Conservation (phyloP, 92 coral and sea anemone genomes). For the Phymanthus crucifer region DNA sequence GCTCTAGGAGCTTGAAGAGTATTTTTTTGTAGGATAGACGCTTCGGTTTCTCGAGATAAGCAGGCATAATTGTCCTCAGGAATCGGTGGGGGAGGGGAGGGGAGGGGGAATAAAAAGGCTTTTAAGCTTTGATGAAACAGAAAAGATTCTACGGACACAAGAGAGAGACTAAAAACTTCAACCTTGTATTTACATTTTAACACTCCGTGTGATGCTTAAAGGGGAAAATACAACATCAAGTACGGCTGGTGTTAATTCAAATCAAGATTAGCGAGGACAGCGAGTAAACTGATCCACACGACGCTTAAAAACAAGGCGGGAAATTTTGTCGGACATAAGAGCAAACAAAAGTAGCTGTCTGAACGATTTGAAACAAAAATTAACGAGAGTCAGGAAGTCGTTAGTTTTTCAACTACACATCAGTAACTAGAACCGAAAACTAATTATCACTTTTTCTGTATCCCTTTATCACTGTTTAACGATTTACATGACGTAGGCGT, state of each 20-base stretch:
- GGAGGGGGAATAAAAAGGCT: no score
- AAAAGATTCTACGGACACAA: no score
- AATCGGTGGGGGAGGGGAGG: no score
- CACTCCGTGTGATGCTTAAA: no score
- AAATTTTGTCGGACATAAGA: background rate
- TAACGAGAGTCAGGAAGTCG: constrained; percentile 5
- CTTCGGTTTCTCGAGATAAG: no score
- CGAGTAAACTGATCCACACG: no score
- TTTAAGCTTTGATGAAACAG: background rate
- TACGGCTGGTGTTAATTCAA: no score
- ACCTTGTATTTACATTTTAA: background rate
- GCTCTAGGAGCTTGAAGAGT: background rate
- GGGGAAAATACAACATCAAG: no score
- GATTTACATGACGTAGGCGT: background rate
- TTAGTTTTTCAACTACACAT: background rate
- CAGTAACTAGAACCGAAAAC: background rate
- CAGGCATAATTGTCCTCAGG: no score
- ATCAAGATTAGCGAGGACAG: no score
- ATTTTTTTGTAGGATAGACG: background rate
- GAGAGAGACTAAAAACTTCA: no score
- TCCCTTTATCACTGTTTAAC: background rate
- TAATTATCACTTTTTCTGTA: background rate
- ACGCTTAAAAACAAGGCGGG: background rate
- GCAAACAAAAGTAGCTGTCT: background rate
- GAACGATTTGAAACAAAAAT: background rate